A percentile compares a stretch with the other conserved stretches of the same genome.
Conservation (phyloP, 2,113 vertebrate species). For the Phoxinus phoxinus region DNA sequence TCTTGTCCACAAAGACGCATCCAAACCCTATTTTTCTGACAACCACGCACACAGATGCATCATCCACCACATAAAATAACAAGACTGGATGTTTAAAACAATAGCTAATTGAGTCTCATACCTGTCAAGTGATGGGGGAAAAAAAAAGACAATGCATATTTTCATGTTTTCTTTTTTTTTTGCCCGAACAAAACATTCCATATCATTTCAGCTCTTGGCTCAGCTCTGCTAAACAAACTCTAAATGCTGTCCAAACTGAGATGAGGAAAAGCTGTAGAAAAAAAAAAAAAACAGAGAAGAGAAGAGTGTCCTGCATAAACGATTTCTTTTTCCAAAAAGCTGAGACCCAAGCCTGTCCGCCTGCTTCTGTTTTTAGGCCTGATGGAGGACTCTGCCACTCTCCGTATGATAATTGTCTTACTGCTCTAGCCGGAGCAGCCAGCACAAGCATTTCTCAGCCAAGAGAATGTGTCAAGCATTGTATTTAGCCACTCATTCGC, state of each 20-base stretch:
- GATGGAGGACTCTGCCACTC: slow-evolving; percentile 31
- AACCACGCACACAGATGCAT: slow-evolving; percentile 21
- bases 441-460: slow-evolving; percentile 30
- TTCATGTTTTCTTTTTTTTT: neutral
- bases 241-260: slow-evolving; percentile 12
- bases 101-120: neutral
- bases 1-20: neutral
- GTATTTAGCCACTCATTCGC: slow-evolving; percentile 63
- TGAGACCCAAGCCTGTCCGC: neutral
- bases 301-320: neutral
- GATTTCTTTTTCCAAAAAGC: slow-evolving; percentile 25
- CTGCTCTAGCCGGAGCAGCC: slow-evolving; percentile 16
- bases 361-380: slow-evolving; percentile 49
- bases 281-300: neutral
- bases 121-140: neutral
- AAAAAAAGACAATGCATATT: neutral
- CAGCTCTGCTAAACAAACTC: slow-evolving; percentile 1
- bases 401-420: slow-evolving; percentile 47
- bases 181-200: neutral
- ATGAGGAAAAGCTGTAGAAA: neutral
- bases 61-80: neutral
- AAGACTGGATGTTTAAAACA: slow-evolving; percentile 10
- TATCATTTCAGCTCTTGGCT: slow-evolving; percentile 1
- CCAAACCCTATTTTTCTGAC: slow-evolving; percentile 62
- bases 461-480: slow-evolving; percentile 57